Percentiles rank a stretch among this genome's conserved stretches.
These are phyloP conservation scores for Rhynchophorus ferrugineus DNA, from an alignment of 1,140 invertebrate genomes.

Conservation along the genomic window DNA sequence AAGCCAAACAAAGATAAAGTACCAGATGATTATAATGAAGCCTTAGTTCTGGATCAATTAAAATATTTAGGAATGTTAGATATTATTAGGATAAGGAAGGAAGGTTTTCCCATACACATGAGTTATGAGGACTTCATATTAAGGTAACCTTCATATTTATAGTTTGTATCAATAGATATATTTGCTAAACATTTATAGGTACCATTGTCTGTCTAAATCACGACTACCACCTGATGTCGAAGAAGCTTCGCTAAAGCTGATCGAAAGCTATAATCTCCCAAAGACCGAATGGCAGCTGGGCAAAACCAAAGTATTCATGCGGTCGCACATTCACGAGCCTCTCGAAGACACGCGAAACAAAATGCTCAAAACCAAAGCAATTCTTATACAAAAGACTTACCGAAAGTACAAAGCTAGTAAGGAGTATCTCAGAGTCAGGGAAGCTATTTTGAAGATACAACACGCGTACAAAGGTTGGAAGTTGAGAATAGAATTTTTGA, in stretches of 20 bases:
- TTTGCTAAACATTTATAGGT: slow-evolving; percentile 45
- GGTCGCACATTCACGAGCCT: slow-evolving; percentile 76
- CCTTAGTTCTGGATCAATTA: slow-evolving; percentile 82
- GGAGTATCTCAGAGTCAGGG: slow-evolving; percentile 59
- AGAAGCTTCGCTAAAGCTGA: slow-evolving; percentile 40
- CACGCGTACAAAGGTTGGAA: slow-evolving; percentile 83
- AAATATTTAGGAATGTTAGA: slow-evolving; percentile 93
- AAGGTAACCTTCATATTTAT: slow-evolving; percentile 12
- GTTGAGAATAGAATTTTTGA: slow-evolving; percentile 72
- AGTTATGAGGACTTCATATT: slow-evolving; percentile 67
- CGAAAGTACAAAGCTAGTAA: slow-evolving; percentile 54
- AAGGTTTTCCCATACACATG: slow-evolving; percentile 89
- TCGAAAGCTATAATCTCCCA: slow-evolving; percentile 55
- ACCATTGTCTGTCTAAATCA: slow-evolving; percentile 58
- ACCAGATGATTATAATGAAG: slow-evolving; percentile 75
- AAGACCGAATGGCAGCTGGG: slow-evolving; percentile 85
- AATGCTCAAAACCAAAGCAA: slow-evolving; percentile 61
- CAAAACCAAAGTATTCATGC: slow-evolving; percentile 82
- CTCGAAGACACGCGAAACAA: slow-evolving; percentile 71
- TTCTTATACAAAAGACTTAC: slow-evolving; percentile 75
- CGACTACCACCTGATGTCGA: slow-evolving; percentile 37
- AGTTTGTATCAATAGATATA: not conserved
- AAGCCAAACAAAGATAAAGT: slow-evolving; percentile 87
- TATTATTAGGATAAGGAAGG: slow-evolving; percentile 86
- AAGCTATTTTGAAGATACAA: slow-evolving; percentile 74